Conservation (phyloP, 2,888 invertebrate species). For the Coelinius sp. region DNA sequence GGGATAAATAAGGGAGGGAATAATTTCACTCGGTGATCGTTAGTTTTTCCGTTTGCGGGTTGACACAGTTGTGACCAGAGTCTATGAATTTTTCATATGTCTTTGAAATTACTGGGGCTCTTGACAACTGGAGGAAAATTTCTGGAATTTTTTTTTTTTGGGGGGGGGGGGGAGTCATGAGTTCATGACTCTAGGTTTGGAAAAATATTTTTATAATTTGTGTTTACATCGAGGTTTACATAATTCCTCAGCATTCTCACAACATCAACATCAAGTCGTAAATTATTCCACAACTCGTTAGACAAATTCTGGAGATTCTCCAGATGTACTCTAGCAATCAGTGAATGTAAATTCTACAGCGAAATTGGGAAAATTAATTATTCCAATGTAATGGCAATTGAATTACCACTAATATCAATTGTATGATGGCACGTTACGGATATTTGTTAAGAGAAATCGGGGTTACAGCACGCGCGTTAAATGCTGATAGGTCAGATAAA, state of each 20-base stretch:
- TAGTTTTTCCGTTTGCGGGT: neutral
- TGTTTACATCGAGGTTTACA: too few relatives aligned
- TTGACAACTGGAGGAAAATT: too few relatives aligned
- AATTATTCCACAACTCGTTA: neutral
- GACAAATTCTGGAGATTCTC: neutral
- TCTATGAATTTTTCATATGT: neutral
- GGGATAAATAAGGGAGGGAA: neutral
- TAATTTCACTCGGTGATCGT: neutral
- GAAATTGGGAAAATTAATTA: too few relatives aligned
- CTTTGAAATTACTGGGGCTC: neutral
- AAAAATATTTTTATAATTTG: too few relatives aligned
- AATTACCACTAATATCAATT: neutral
- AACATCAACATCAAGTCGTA: neutral
- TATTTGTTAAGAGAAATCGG: conserved; percentile 14
- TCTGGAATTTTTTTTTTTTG: neutral
- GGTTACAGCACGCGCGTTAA: conserved; percentile 30
- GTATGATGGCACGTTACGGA: neutral
- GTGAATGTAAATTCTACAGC: neutral
- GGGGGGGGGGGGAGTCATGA: too few relatives aligned
- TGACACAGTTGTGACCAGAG: too few relatives aligned
- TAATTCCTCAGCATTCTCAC: neutral
- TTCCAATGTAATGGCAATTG: neutral
- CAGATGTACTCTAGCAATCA: too few relatives aligned
- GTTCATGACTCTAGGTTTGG: too few relatives aligned
- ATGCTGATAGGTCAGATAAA: conserved; percentile 40